phyloP scores from a whole-genome alignment of 1,140 invertebrate species.

The Drosophila sproati region DNA sequence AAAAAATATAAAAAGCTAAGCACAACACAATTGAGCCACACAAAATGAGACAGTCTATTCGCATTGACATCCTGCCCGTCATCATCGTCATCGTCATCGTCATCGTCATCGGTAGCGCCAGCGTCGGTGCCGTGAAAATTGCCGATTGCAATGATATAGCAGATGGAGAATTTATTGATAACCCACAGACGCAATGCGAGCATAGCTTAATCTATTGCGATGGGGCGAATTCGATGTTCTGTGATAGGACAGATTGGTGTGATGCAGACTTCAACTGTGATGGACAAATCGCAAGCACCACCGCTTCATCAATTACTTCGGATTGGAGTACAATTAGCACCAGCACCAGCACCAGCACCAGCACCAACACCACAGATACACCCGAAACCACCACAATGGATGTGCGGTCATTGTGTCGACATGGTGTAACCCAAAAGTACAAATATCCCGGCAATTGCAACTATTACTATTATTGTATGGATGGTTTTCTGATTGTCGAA shows the following conservation, averaged over 20 bases:
- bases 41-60: conserved; percentile 58
- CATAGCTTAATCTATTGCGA: conserved; percentile 53
- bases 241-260: conserved; percentile 24
- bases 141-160: conserved; percentile 39
- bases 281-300: not conserved
- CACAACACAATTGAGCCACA: conserved; percentile 27
- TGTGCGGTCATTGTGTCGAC: conserved; percentile 46
- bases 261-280: conserved; percentile 31
- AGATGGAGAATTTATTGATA: conserved; percentile 25
- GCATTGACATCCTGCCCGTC: conserved; percentile 36
- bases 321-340: not conserved
- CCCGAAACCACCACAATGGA: conserved; percentile 5
- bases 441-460: conserved; percentile 76
- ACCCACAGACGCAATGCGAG: conserved; percentile 44
- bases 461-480: conserved; percentile 70
- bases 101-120: conserved; percentile 2
- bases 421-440: conserved; percentile 58
- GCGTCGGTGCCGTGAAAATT: conserved; percentile 37
- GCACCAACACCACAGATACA: not conserved
- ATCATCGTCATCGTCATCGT: conserved; percentile 21
- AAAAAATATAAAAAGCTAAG: conserved; percentile 65
- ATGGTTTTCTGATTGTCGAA: conserved; percentile 69
- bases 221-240: conserved; percentile 42
- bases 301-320: not conserved
- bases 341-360: not conserved